Evolutionary conservation across 2,888 invertebrate species (phyloP).

Genomic region (Acronicta aceris): DNA sequence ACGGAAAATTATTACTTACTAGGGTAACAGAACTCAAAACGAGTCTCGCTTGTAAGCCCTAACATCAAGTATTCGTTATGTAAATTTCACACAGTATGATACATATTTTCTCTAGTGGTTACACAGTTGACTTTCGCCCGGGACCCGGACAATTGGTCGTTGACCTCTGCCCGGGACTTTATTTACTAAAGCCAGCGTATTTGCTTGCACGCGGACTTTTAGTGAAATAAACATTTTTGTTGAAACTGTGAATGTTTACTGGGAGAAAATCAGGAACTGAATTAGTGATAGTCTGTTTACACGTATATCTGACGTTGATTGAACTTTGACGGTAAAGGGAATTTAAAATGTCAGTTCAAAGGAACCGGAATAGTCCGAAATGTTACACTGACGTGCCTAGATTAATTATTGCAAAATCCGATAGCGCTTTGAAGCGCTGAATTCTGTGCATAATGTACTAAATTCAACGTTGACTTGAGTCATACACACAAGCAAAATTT

Average conservation of each 20-base stretch:
- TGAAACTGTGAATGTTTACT: conserved; percentile 20
- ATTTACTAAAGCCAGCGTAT: conserved; percentile 21
- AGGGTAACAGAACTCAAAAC: conserved; percentile 24
- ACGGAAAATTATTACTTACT: conserved; percentile 7
- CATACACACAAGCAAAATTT: no score
- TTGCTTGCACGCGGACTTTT: conserved; percentile 23
- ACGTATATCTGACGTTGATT: conserved; percentile 24
- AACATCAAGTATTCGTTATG: conserved; percentile 23
- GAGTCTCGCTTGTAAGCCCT: conserved; percentile 12
- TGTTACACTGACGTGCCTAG: conserved; percentile 8
- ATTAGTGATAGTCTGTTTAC: conserved; percentile 15
- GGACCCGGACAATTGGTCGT: conserved; percentile 19
- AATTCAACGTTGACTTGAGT: background rate
- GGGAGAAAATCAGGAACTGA: conserved; percentile 17
- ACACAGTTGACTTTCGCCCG: conserved; percentile 22
- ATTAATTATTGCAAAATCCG: conserved; percentile 4
- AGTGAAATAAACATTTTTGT: conserved; percentile 33
- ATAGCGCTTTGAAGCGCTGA: conserved; percentile 15
- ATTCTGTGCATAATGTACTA: background rate
- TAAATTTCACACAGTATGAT: conserved; percentile 24
- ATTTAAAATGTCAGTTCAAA: conserved; percentile 26
- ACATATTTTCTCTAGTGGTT: conserved; percentile 25
- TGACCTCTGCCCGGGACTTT: conserved; percentile 27
- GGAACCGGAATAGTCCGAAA: conserved; percentile 11
- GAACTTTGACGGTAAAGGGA: conserved; percentile 18